phyloP scores from a whole-genome alignment of 2,797 vertebrate species.

The Falco naumanni region DNA sequence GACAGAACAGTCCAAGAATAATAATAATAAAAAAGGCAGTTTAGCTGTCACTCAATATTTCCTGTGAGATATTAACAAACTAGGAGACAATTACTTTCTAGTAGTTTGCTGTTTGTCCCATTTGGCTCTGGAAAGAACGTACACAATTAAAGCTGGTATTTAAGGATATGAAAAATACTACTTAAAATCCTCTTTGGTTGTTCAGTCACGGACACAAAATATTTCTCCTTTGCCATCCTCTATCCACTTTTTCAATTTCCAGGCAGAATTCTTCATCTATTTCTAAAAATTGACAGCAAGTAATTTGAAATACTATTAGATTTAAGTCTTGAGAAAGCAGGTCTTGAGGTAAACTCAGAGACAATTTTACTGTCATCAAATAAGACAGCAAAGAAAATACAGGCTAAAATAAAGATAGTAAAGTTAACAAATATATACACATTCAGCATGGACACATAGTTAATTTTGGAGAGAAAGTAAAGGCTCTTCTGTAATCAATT shows the following conservation, averaged over 20 bases:
- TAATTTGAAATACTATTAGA: background rate
- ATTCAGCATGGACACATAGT: background rate
- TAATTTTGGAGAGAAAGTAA: background rate
- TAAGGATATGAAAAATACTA: background rate
- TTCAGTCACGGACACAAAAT: background rate
- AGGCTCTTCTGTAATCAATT: background rate
- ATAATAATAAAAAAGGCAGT: background rate
- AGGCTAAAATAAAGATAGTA: background rate
- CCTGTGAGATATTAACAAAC: constrained; percentile 28
- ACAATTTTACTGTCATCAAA: background rate
- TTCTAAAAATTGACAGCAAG: background rate
- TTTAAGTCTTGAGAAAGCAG: background rate
- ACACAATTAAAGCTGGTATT: background rate
- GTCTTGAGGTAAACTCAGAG: background rate
- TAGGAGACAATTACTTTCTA: background rate
- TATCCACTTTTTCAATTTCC: background rate
- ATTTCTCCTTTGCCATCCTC: background rate
- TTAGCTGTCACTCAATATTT: constrained; percentile 41
- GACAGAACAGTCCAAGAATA: constrained; percentile 40
- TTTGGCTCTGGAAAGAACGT: background rate
- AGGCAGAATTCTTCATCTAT: background rate
- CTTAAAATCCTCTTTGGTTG: background rate
- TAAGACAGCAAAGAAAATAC: background rate
- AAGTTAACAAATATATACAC: background rate
- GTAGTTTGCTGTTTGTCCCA: background rate